Evolutionary conservation across 2,797 vertebrate species (phyloP).

Genomic region (Babyrousa celebensis): DNA sequence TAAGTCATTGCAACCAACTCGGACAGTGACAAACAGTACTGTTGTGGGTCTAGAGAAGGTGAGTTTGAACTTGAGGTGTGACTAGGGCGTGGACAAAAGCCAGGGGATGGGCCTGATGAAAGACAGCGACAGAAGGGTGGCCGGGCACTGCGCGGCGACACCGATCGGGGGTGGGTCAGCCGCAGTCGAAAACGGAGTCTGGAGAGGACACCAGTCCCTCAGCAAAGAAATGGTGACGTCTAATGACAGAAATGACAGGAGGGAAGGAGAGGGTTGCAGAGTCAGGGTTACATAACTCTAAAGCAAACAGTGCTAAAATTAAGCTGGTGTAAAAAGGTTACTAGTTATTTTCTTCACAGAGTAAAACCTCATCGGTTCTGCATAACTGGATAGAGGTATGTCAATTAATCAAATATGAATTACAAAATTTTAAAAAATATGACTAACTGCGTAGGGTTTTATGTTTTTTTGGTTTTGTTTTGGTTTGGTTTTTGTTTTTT

Average conservation of each 20-base stretch:
- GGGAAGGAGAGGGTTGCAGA: constrained; percentile 36
- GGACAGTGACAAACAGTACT: background rate
- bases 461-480: background rate
- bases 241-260: constrained; percentile 35
- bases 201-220: background rate
- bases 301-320: constrained; percentile 76
- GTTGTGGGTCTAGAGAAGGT: background rate
- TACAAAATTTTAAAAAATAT: constrained; percentile 52
- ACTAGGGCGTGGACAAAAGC: background rate
- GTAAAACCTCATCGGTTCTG: constrained; percentile 76
- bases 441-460: constrained; percentile 74
- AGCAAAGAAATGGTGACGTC: background rate
- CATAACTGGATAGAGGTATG: constrained; percentile 78
- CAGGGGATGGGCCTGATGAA: background rate
- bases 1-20: background rate
- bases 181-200: background rate
- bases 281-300: constrained; percentile 74
- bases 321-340: constrained; percentile 76
- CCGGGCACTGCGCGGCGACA: background rate
- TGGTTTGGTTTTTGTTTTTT: background rate
- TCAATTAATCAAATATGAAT: constrained; percentile 83
- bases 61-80: background rate
- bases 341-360: constrained; percentile 28
- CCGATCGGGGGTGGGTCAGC: background rate
- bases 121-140: background rate